Base-by-base conservation (phyloP, 2,888 invertebrate species). In the Labia minor region DNA sequence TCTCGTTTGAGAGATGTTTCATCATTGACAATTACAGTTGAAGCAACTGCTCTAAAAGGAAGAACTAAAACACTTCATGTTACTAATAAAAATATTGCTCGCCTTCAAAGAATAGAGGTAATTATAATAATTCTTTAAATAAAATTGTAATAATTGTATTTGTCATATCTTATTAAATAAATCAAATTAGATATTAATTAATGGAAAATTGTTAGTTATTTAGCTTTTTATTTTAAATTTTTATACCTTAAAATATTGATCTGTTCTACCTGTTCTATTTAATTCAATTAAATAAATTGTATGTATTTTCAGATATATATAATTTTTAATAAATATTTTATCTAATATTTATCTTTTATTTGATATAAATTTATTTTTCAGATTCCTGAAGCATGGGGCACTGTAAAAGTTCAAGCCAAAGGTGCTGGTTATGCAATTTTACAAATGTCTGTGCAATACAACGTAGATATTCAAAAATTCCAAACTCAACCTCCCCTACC, bases 401-500 rank as follows among this genome's bases (percentile, higher is more conserved):
- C 92, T 0, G 91, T 96, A 37, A 90, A 92, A 78, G 92, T 95
- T 63, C 88, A 91, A 72, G 95, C 92, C 0, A 89, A 88, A 75
- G 97, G 96, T 70, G 90, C 92, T 1, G 96, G 96, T n/a, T 91
- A 90, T 79, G 95, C 95, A 1, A 87, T 96, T 73, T 82, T 96
- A 71, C 95, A 96, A 81, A 88, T 96, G 87, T 88, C 90, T 37
- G 92, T 92, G 21, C 90, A 92, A 76, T 95, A 94, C 80, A 93
- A 93, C 79, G 92, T 95, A 65, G 94, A 94, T 77, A 86, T 87
- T 72, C 82, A 83, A 66, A 85, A 86, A 75, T 92, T 90, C 82
- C 90, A 92, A 79, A 93, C 92, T 0, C 81, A 84, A 72, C 95
- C 95, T 49, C 93, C 95, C 0, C 80, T 86, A 21, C 81, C 78